Conservation (phyloP, 1,140 invertebrate species). For the Bombus ignitus region DNA sequence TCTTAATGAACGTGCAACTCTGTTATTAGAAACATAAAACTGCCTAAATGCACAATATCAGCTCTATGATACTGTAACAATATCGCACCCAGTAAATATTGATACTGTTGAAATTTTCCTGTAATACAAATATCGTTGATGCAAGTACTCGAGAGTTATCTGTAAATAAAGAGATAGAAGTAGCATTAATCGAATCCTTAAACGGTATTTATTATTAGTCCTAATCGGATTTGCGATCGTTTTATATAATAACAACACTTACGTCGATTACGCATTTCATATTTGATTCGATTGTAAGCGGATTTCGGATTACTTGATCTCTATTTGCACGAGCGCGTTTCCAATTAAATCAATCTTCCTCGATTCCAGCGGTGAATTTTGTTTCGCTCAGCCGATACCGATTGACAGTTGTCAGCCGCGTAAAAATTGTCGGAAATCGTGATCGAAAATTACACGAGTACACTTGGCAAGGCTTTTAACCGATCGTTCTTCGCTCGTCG, state of each 20-base stretch:
- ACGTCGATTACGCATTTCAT: background rate
- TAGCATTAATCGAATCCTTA: background rate
- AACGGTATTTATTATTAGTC: background rate
- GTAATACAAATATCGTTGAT: background rate
- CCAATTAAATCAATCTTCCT: conserved; percentile 16
- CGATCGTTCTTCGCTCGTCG: background rate
- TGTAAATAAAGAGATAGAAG: background rate
- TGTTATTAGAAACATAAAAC: background rate
- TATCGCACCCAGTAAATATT: no score
- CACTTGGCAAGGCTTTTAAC: background rate
- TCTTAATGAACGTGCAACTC: background rate
- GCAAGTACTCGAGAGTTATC: background rate
- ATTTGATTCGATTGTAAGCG: conserved; percentile 37
- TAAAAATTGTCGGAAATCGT: background rate
- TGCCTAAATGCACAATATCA: background rate
- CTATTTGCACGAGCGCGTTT: conserved; percentile 5
- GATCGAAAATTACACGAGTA: background rate
- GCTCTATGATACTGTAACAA: background rate
- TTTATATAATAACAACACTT: background rate
- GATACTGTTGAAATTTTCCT: no score
- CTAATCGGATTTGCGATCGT: background rate
- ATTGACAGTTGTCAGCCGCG: background rate
- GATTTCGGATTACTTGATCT: conserved; percentile 23
- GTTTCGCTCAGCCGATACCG: background rate
- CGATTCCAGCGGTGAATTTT: background rate